phyloP scores from a whole-genome alignment of 2,888 invertebrate species.

The Clepsis dumicolana region DNA sequence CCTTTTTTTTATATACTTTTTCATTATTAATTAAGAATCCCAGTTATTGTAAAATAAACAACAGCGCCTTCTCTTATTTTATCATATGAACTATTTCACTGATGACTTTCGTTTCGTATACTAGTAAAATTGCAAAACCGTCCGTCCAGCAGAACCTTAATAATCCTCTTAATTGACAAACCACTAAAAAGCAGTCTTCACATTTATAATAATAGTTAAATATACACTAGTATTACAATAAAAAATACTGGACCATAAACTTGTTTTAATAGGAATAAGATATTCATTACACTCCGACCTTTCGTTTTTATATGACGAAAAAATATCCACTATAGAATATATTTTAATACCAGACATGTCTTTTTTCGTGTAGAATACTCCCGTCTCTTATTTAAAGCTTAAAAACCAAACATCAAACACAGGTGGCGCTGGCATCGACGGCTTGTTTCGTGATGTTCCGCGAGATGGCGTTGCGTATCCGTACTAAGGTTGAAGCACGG shows the following conservation, averaged over 20 bases:
- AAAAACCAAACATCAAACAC: not conserved
- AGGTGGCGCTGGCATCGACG: not conserved
- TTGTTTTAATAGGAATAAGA: conserved; percentile 81
- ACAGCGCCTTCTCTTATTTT: not conserved
- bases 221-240: conserved; percentile 58
- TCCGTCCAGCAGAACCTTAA: conserved; percentile 54
- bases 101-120: not conserved
- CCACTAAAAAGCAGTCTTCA: conserved; percentile 82
- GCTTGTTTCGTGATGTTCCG: not conserved
- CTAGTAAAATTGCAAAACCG: conserved; percentile 36
- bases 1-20: not conserved
- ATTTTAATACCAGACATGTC: conserved; percentile 12
- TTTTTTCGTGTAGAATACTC: not conserved
- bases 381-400: not conserved
- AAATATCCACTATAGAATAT: conserved; percentile 43
- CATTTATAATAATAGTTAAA: conserved; percentile 69
- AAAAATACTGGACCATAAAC: conserved; percentile 83
- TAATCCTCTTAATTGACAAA: conserved; percentile 76
- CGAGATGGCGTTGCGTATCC: not conserved
- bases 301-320: conserved; percentile 45
- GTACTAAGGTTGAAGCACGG: not conserved
- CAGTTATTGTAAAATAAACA: not conserved
- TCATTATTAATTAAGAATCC: too few species aligned
- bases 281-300: conserved; percentile 45
- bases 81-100: not conserved